Percentiles rank a stretch among this genome's conserved stretches.
Conservation (phyloP, 1,140 invertebrate genomes). For the Platyscapa corneri region DNA sequence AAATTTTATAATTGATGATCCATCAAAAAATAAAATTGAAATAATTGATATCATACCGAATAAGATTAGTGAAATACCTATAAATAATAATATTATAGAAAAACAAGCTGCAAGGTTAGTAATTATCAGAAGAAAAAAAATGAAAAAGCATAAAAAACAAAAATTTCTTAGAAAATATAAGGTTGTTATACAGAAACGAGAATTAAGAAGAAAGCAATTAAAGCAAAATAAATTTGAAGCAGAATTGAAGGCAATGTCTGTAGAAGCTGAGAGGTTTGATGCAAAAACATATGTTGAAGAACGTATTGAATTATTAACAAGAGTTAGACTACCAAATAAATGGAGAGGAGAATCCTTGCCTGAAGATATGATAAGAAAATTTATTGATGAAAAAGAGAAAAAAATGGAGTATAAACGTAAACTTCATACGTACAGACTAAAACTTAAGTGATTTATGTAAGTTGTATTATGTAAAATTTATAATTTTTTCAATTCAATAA, state of each 20-base stretch:
- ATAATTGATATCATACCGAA: constrained; percentile 55
- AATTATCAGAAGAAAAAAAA: constrained; percentile 86
- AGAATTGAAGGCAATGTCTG: constrained; percentile 80
- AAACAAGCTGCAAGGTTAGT: constrained; percentile 84
- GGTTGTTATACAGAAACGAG: constrained; percentile 82
- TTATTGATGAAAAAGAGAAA: constrained; percentile 62
- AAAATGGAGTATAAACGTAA: constrained; percentile 48
- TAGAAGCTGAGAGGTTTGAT: constrained; percentile 83
- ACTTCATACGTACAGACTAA: constrained; percentile 41
- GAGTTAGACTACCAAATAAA: constrained; percentile 77
- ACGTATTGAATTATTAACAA: constrained; percentile 78
- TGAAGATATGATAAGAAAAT: constrained; percentile 77
- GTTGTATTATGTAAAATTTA: constrained; percentile 18
- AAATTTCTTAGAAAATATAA: constrained; percentile 87
- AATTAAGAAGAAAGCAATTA: constrained; percentile 79
- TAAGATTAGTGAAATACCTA: constrained; percentile 64
- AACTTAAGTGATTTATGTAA: constrained; percentile 28
- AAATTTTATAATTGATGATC: constrained; percentile 54
- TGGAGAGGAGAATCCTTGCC: constrained; percentile 81
- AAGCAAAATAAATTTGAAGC: constrained; percentile 87
- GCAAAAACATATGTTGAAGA: constrained; percentile 82
- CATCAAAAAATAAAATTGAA: constrained; percentile 55
- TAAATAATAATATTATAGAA: constrained; percentile 61
- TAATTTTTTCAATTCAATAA: not conserved
- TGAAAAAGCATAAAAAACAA: constrained; percentile 88